Base-by-base conservation (phyloP, 2,888 invertebrate species). In the Melolontha melolontha region DNA sequence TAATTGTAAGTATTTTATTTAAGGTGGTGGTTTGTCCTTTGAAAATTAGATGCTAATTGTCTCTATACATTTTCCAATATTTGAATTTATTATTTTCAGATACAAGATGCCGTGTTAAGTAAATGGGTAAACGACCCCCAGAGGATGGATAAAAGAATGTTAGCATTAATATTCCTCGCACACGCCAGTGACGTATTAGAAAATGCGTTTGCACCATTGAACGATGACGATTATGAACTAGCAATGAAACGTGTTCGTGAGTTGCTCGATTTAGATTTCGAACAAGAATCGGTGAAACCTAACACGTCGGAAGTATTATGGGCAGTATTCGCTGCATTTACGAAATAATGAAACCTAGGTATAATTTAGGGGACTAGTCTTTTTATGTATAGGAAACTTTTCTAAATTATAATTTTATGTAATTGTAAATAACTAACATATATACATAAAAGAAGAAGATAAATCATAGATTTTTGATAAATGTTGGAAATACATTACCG, bases 111-210 rank as follows among this genome's bases (percentile, higher is more conserved):
- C 29, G 97, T 99, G 55, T 86, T 99, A 74, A 91, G 93, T 67
- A 95, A 96, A 80, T 99, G 99, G 90, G 95, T 96, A 54, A 98
- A 98, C 73, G 98, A 98, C 85, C 93, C 97, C 10, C 97, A 97
- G 77, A 92, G 98, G 77, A 98, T 99, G 90, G 98, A 99, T 83
- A 95, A 94, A 83, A 90, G 98, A 65, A 92, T 96, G 82, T 85
- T 99, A 79, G 94, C 98, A 51, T 87, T 99, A 70, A 91, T 99
- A 80, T 94, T 96, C 84, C 87, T 99, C 76, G 97, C 98, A 27
- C 98, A 99, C 83, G 96, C 98, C 7, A 97, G 97, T 63, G 99
- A 99, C 84, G 99, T 99, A 22, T 87, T 99, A 66, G 99, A 99
- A 86, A 99, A 99, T 85, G 99, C 99, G 64, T 99, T 99, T 84